A percentile compares a stretch with the other conserved stretches of the same genome.
Conservation (phyloP, 2,888 invertebrate species). For the Perdita meconis region DNA sequence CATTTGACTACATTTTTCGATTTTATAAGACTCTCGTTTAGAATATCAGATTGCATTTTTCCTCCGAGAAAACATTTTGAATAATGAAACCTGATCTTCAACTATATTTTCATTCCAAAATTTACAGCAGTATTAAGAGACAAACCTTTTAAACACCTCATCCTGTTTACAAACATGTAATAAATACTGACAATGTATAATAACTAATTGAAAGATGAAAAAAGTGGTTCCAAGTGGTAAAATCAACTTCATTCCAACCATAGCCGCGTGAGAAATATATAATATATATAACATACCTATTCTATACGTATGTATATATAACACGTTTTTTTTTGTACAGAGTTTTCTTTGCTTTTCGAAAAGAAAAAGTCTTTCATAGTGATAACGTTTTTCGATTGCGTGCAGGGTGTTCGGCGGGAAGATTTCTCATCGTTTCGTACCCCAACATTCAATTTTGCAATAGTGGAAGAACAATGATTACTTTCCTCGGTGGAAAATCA, state of each 20-base stretch:
- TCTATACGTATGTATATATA: conserved; percentile 55
- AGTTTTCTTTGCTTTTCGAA: conserved; percentile 42
- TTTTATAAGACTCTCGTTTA: no score
- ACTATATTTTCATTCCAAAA: no score
- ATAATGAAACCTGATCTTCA: no score
- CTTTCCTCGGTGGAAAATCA: not conserved
- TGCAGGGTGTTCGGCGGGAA: conserved; percentile 44
- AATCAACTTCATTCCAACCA: not conserved
- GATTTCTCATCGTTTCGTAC: no score
- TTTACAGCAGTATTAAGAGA: no score
- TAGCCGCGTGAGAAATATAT: conserved; percentile 38
- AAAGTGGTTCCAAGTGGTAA: not conserved
- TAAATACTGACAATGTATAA: not conserved
- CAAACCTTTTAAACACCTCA: no score
- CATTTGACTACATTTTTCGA: no score
- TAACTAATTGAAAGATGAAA: not conserved
- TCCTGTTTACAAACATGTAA: no score
- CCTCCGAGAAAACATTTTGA: not conserved
- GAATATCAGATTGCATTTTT: no score
- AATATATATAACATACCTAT: conserved; percentile 39
- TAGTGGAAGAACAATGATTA: conserved; percentile 9
- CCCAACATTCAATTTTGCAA: not conserved
- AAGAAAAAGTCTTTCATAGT: conserved; percentile 46
- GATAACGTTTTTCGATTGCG: conserved; percentile 30
- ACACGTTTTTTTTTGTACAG: conserved; percentile 63